Percentiles rank a stretch among this genome's conserved stretches.
These are phyloP conservation scores for Rhynchotus rufescens DNA, from an alignment of 2,797 vertebrate species.

Conservation along the genomic window DNA sequence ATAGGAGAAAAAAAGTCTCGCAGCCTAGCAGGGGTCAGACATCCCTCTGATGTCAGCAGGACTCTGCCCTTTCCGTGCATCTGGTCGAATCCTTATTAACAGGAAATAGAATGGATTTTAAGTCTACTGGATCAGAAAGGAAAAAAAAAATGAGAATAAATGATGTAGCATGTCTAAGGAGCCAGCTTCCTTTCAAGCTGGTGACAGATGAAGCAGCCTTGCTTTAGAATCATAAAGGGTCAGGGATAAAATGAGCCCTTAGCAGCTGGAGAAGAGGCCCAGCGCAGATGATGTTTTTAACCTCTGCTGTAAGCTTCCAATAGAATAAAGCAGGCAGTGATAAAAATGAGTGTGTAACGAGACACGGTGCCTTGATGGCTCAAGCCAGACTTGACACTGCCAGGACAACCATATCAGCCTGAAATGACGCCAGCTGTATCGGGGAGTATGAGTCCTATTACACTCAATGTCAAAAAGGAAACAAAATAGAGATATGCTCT, in stretches of 20 bases:
- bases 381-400: conserved; percentile 28
- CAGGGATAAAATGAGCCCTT: conserved; percentile 14
- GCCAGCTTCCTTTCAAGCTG: background rate
- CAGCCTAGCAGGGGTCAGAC: background rate
- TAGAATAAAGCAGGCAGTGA: background rate
- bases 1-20: background rate
- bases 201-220: conserved; percentile 36
- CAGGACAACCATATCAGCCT: conserved; percentile 30
- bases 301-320: conserved; percentile 39
- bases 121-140: background rate
- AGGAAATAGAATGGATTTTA: background rate
- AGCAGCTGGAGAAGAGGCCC: conserved; percentile 31
- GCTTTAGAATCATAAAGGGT: conserved; percentile 21
- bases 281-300: conserved; percentile 34
- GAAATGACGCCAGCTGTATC: background rate
- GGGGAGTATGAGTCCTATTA: background rate
- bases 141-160: background rate
- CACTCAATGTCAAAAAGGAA: conserved; percentile 12
- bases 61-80: background rate
- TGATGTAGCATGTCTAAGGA: background rate
- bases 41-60: background rate
- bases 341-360: background rate
- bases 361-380: background rate
- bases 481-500: background rate
- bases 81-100: background rate